Conservation (phyloP, 2,113 vertebrate species). For the Amazona guildingii region DNA sequence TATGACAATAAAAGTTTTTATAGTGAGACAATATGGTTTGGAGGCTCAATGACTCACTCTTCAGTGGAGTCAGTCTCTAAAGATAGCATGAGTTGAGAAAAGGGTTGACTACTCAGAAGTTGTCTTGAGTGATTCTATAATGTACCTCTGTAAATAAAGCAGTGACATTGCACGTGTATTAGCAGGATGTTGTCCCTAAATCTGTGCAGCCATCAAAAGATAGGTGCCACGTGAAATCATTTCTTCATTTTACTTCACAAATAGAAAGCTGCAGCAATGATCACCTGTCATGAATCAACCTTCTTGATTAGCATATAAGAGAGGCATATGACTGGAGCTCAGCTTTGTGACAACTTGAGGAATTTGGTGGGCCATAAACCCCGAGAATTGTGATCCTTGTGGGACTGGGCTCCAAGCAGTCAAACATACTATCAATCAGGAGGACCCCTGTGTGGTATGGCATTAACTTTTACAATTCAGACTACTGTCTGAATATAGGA, state of each 20-base stretch:
- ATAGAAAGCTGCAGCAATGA: neutral
- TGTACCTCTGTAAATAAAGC: neutral
- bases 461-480: constrained; percentile 32
- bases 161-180: neutral
- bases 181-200: neutral
- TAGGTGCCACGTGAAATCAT: neutral
- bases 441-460: neutral
- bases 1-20: neutral
- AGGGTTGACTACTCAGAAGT: neutral
- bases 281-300: constrained; percentile 16
- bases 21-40: neutral
- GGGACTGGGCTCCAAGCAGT: neutral
- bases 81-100: neutral
- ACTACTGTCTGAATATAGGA: neutral
- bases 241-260: neutral
- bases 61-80: neutral
- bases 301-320: neutral
- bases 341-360: neutral
- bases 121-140: neutral
- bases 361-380: neutral
- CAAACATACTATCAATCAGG: constrained; percentile 21
- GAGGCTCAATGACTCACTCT: neutral
- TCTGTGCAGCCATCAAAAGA: neutral
- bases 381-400: neutral
- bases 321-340: neutral